phyloP scores from a whole-genome alignment of 2,888 invertebrate genomes.

The Agrotis segetum region DNA sequence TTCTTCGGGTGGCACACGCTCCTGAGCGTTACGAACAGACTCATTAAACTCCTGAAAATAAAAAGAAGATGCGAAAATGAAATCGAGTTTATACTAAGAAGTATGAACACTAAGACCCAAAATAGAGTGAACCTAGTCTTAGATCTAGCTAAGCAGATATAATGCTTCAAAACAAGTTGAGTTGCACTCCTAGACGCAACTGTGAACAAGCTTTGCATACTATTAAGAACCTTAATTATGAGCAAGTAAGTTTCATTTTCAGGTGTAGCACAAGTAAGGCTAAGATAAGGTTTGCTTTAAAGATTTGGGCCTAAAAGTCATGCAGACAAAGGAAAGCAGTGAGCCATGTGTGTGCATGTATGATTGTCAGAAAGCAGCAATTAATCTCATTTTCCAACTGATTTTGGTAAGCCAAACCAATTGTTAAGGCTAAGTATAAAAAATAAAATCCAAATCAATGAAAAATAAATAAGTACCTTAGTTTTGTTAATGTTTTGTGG shows the following conservation, averaged over 20 bases:
- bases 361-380: slow-evolving; percentile 8
- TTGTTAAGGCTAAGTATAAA: slow-evolving; percentile 1
- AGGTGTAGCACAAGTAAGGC: too few species aligned
- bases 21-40: slow-evolving; percentile 86
- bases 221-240: too few species aligned
- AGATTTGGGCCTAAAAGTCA: not conserved
- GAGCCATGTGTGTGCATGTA: slow-evolving; percentile 7
- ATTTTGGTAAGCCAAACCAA: slow-evolving; percentile 8
- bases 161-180: too few species aligned
- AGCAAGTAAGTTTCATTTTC: too few species aligned
- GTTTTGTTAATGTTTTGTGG: slow-evolving; percentile 68
- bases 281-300: too few species aligned
- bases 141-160: too few species aligned
- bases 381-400: not conserved
- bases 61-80: not conserved
- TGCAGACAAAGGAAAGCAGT: slow-evolving; percentile 11
- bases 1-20: slow-evolving; percentile 87
- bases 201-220: too few species aligned
- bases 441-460: not conserved
- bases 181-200: too few species aligned
- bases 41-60: slow-evolving; percentile 72
- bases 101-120: too few species aligned
- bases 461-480: slow-evolving; percentile 69
- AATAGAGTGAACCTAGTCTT: too few species aligned
- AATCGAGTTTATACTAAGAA: not conserved